Base-by-base conservation (phyloP, 2,888 invertebrate genomes). In the Microchrysa polita region DNA sequence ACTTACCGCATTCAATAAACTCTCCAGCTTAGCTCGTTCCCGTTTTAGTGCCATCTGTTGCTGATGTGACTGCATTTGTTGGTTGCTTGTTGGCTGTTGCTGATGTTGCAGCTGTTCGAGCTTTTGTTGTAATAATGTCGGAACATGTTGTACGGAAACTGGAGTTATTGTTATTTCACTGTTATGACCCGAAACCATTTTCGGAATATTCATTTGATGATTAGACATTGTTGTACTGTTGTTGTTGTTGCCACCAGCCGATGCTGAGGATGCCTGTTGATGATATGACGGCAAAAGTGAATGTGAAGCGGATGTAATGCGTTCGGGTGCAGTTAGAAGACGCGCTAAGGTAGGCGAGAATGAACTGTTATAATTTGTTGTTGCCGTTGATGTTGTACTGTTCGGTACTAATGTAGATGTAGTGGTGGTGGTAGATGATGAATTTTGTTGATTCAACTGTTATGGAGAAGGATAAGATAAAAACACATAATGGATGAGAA, bases 311-410 rank as follows among this genome's bases (percentile, higher is more conserved):
- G 76, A 71, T 18, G 77, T 75, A 52, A 79, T 79, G 52, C 86
- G 81, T 82, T 88, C 88, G 80, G 87, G 88, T 75, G 93, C 92
- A 77, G 93, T 93, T 80, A 93, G 87, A 79, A 93, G 88, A 84
- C 92, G 88, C 78, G 93, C 93, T 84, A 93, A 88, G 79, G 93
- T 93, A 77, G 93, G 93, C 80, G 93, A 93, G 52, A 79, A 80
- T 59, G 78, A 77, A 77, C 77, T 79, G 48, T 76, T 78, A 73
- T 76, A 78, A 59, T 75, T 77, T 52, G 76, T 63, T 52, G 77
- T 76, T 57, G 74, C 76, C 23, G 76, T 72, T 59, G 77, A 77
- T 34, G 27, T 34, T 75, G 77, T 77, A 74, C 76, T 77, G 16
- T 73, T 79, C 42, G 76, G 40, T 16, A 22, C 74, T 14, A 76